These are phyloP conservation scores for Rhagophthalmus giganteus DNA, from an alignment of 2,888 invertebrate genomes.

Conservation along the genomic window DNA sequence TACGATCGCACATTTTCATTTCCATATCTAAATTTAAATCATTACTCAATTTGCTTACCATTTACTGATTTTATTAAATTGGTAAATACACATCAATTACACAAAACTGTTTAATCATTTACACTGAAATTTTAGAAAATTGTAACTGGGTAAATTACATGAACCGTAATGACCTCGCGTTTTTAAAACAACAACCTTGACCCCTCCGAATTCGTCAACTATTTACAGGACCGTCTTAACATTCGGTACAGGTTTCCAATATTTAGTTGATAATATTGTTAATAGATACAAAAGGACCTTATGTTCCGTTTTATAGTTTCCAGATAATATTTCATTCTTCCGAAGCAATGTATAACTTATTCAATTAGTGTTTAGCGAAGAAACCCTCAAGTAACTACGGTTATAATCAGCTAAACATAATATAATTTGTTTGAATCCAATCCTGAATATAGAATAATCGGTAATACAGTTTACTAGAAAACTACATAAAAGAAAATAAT, in stretches of 20 bases:
- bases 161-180: slow-evolving; percentile 49
- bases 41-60: slow-evolving; percentile 8
- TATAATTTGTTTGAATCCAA: no score
- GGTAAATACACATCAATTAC: slow-evolving; percentile 12
- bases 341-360: no score
- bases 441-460: no score
- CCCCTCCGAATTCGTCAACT: slow-evolving; percentile 36
- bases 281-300: no score
- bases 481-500: no score
- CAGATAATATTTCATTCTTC: no score
- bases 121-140: slow-evolving; percentile 26
- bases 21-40: slow-evolving; percentile 11
- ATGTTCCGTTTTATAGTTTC: no score
- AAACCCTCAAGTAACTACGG: no score
- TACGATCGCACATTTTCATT: slow-evolving; percentile 6
- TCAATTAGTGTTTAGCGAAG: no score
- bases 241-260: neutral
- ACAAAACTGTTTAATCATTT: slow-evolving; percentile 11
- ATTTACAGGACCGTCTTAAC: slow-evolving; percentile 7
- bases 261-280: no score
- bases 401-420: no score
- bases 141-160: slow-evolving; percentile 26
- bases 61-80: slow-evolving; percentile 2
- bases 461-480: no score
- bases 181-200: slow-evolving; percentile 50